Evolutionary conservation across 2,797 vertebrate genomes (phyloP), one percentile per base, ranked within the genome.

Genomic region (Sebastes vulpes): DNA sequence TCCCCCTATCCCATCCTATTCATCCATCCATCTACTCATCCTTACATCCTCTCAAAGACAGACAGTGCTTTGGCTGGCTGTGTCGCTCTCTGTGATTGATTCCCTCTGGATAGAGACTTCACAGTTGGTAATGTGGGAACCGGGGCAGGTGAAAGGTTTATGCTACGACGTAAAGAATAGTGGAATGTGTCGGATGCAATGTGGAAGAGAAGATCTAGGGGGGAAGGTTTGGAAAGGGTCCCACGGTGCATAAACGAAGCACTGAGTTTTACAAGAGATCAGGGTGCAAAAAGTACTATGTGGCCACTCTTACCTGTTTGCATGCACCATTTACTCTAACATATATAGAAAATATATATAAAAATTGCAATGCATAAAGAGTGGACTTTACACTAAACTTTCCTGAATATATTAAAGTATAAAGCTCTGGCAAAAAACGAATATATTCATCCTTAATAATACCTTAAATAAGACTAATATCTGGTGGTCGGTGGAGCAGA

Each of bases 111-210:
- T 85, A 70, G 63, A 91, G 58, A 90, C 93, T 91, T 93, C 42
- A 71, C 93, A 93, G 94, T 90, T 87, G 93, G 93, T 95, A 88
- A 89, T 95, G 93, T 92, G 90, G 91, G 95, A 96, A 91, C 92
- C 91, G 91, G 82, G 94, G 92, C 81, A 94, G 93, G 90, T 93
- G 91, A 58, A 50, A 46, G 92, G 95, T 94, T 96, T 94, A 93
- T 90, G 93, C 86, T 90, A 46, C 63, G 58, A 50, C 54, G 20
- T 75, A 65, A 85, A 74, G 42, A 63, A 58, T 8, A 54, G 56
- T 29, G 50, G 26, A 29, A 70, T 48, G 69, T 28, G 74, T 65
- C 68, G 23, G 58, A 74, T 65, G 20, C 29, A 75, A 35, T 58
- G 52, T 69, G 53, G 54, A 70, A 53, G 71, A 59, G 61, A 48